Evolutionary conservation across 2,113 vertebrate genomes (phyloP).

Genomic region (Planiliza haematocheilus): DNA sequence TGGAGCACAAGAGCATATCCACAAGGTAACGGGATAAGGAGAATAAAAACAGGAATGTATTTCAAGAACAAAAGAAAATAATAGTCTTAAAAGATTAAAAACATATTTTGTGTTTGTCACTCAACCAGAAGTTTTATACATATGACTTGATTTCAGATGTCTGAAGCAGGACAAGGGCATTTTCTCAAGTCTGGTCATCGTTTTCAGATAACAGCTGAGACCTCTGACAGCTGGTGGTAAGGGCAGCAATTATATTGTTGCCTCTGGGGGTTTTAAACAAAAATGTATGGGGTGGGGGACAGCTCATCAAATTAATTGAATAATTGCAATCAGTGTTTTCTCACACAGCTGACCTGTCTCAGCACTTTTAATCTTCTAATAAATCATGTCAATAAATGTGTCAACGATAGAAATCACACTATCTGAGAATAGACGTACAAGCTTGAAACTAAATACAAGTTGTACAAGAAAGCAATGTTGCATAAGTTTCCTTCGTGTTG

Average conservation of each 20-base stretch:
- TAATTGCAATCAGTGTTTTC: background rate
- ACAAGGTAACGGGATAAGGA: too few species aligned
- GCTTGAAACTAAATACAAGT: background rate
- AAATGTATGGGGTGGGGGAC: background rate
- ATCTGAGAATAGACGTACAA: background rate
- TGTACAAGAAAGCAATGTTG: background rate
- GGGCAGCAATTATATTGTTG: conserved; percentile 8
- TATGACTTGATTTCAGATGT: background rate
- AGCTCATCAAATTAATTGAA: background rate
- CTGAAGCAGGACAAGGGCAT: conserved; percentile 8
- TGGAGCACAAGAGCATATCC: background rate
- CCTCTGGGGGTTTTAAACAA: conserved; percentile 21
- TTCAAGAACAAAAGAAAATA: background rate
- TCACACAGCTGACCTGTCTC: background rate
- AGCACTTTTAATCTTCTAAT: too few species aligned
- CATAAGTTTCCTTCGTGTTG: background rate
- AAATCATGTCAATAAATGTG: background rate
- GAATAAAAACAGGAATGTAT: background rate
- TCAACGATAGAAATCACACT: background rate
- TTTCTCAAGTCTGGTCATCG: conserved; percentile 7
- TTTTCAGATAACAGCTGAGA: conserved; percentile 41
- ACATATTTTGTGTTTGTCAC: background rate
- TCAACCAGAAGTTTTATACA: background rate
- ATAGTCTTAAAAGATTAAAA: background rate
- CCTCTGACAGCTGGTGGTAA: conserved; percentile 22